phyloP scores from a whole-genome alignment of 2,797 vertebrate genomes.

The Salarias fasciatus region DNA sequence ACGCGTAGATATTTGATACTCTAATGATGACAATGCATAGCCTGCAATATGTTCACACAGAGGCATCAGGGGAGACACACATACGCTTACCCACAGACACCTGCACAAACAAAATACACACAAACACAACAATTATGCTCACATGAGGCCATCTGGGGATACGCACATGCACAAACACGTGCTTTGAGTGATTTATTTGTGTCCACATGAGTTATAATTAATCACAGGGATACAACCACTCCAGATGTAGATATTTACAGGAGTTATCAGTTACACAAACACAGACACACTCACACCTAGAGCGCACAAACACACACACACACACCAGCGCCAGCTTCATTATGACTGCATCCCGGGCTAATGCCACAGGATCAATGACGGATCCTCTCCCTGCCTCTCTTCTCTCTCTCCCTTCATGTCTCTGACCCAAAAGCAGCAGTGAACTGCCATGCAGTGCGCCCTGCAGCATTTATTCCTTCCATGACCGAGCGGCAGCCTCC shows the following conservation, averaged over 20 bases:
- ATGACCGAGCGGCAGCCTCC: conserved; percentile 63
- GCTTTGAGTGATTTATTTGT: conserved; percentile 64
- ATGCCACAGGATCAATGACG: conserved; percentile 75
- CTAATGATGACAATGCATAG: conserved; percentile 46
- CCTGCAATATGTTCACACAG: conserved; percentile 42
- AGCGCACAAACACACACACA: too few relatives aligned
- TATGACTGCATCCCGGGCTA: conserved; percentile 63
- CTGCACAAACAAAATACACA: conserved; percentile 34
- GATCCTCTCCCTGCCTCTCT: conserved; percentile 38
- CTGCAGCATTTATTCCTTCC: conserved; percentile 56
- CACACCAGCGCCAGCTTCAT: conserved; percentile 48
- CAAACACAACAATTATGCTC: conserved; percentile 32
- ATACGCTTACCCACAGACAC: conserved; percentile 15
- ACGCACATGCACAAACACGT: conserved; percentile 17
- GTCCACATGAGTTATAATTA: conserved; percentile 67
- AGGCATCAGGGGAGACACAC: conserved; percentile 27
- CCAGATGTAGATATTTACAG: conserved; percentile 61
- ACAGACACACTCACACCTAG: conserved; percentile 16
- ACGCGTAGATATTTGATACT: conserved; percentile 17
- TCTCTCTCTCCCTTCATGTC: conserved; percentile 33
- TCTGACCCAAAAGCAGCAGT: conserved; percentile 67
- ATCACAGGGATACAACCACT: conserved; percentile 60
- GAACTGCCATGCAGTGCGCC: conserved; percentile 45
- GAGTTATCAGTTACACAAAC: conserved; percentile 45
- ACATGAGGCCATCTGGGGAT: conserved; percentile 48